These are phyloP conservation scores for Hemithea aestivaria DNA, from an alignment of 2,888 invertebrate genomes.

Conservation along the genomic window DNA sequence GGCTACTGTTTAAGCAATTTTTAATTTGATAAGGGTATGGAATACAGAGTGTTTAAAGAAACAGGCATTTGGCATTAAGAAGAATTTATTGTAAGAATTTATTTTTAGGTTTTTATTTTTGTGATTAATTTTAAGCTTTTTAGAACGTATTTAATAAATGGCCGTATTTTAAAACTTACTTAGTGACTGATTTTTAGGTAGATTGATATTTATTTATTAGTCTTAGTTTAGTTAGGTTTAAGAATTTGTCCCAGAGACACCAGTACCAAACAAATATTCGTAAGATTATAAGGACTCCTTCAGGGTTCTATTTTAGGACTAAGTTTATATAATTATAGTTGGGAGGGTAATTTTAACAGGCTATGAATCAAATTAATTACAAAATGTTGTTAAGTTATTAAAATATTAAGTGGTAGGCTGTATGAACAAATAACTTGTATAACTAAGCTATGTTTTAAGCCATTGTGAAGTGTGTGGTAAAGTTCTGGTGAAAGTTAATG, in stretches of 20 bases:
- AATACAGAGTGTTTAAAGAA: constrained; percentile 7
- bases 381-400: not conserved
- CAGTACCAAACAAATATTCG: constrained; percentile 72
- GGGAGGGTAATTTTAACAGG: constrained; percentile 9
- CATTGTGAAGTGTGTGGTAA: constrained; percentile 6
- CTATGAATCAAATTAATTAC: too few species aligned
- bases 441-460: constrained; percentile 5
- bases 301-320: constrained; percentile 10
- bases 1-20: constrained; percentile 12
- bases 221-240: constrained; percentile 24
- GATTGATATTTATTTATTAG: constrained; percentile 24
- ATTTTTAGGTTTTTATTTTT: constrained; percentile 7
- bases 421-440: constrained; percentile 16
- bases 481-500: constrained; percentile 22
- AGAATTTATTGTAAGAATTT: constrained; percentile 2
- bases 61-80: too few species aligned
- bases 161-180: constrained; percentile 44
- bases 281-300: constrained; percentile 25
- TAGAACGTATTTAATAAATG: constrained; percentile 30
- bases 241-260: constrained; percentile 44
- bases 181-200: constrained; percentile 30
- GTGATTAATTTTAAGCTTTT: constrained; percentile 20
- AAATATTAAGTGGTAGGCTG: constrained; percentile 16
- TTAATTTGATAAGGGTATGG: constrained; percentile 28
- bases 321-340: constrained; percentile 10